phyloP scores from a whole-genome alignment of 2,113 vertebrate genomes.

The Irena cyanogastra region DNA sequence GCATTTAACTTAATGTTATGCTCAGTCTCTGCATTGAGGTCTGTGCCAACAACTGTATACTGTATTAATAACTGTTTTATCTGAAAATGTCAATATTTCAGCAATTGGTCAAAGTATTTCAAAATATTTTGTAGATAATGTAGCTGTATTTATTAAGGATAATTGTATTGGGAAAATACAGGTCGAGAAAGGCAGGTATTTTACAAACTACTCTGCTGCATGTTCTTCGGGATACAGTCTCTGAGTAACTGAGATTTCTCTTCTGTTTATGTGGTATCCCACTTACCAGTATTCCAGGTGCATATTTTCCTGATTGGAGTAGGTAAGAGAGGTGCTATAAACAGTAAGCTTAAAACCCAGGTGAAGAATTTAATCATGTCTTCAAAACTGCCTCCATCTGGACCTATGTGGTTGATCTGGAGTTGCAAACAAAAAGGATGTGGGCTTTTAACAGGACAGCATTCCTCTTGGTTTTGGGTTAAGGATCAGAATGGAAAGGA shows the following conservation, averaged over 20 bases:
- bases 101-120: not conserved
- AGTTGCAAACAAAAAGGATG: not conserved
- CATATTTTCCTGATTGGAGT: not conserved
- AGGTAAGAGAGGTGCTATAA: not conserved
- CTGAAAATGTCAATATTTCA: not conserved
- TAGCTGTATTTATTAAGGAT: not conserved
- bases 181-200: not conserved
- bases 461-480: not conserved
- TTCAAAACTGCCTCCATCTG: not conserved
- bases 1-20: not conserved
- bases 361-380: not conserved
- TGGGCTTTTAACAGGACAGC: not conserved
- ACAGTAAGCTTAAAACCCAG: not conserved
- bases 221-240: not conserved
- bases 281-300: not conserved
- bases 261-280: not conserved
- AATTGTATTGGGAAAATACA: not conserved
- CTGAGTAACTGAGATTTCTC: not conserved
- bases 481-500: not conserved
- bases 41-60: not conserved
- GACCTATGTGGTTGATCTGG: not conserved
- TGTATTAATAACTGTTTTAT: not conserved
- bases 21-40: not conserved
- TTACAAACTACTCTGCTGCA: not conserved
- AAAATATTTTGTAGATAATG: not conserved